Evolutionary conservation across 2,888 invertebrate species (phyloP), one percentile per base, ranked within the genome.

Genomic region (Megamerina dolium): DNA sequence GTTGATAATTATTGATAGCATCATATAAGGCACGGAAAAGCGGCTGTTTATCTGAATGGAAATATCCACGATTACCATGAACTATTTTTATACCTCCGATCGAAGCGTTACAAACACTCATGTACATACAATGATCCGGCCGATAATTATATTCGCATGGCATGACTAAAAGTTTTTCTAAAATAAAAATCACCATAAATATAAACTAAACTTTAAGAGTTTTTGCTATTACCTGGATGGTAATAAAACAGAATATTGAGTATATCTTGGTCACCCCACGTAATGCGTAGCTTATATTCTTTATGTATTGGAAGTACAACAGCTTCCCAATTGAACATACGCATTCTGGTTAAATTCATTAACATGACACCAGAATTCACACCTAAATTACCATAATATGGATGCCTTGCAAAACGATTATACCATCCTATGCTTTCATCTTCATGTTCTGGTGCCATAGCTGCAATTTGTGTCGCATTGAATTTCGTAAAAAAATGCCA

Each of bases 241-340:
- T 78, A 83, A 66, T 85, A 83, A 66, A 90, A 90, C 53, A 87
- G 81, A 50, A 90, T 87, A 63, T 90, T 91, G 50, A 90, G 85
- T 48, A 89, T 82, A 74, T 95, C 95, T 74, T 96, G 95, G 73
- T 96, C 96, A n/a, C 95, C 95, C 91, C 92, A 96, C 1, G 91
- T 91, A 48, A 95, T 88, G 59, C 87, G 81, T 12, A 85, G 67
- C 63, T 84, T 85, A 73, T 89, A 95, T 64, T 87, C 82, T 52
- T 85, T 79, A 72, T 89, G 87, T 54, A 92, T 85, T 4, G 89
- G 86, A 50, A 85, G 77, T 20, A 94, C 82, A 64, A 88, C 85
- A 48, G 85, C 79, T 46, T 82, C 82, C 93, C 95, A 95, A 19
- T 83, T 78, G 59, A 92, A 89, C 20, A 77, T 71, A 48, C 94